Evolutionary conservation across 2,797 vertebrate species (phyloP), one percentile per base, ranked within the genome.

Genomic region (Nasua narica): DNA sequence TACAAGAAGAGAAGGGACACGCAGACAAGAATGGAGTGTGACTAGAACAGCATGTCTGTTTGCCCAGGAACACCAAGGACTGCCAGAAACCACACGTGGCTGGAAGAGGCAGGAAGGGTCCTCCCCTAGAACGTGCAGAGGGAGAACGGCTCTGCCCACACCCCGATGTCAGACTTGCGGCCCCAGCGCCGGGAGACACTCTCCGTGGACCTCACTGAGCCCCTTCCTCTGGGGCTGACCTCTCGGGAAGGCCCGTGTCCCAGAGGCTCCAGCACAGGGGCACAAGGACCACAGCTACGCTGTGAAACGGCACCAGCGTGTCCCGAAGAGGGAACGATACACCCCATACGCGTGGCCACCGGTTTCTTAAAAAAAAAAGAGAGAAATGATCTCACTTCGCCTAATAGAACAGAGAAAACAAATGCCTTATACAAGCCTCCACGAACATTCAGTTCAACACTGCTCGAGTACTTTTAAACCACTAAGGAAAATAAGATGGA

Each of bases 71-170:
- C 2, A 0, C 32, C 32, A 19, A 54, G 16, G 37, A 7, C 16
- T n/a, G 6, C 37, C 1, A 9, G 90, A 0, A 35, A 18, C 23
- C 65, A 32, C 23, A 2, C 0, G 72, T 35, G 15, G 12, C 54
- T 25, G 25, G 32, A 32, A 18, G 27, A 23, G 9, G 13, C 27
- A 18, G 40, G 27, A 27, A 37, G 15, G 29, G 0, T 9, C 4
- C 13, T 25, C 29, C 13, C 19, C 12, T 3, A 4, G 58, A 72
- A 14, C 23, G 21, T 19, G 29, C 7, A 0, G 15, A 43, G 7
- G 50, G 25, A 40, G 13, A 0, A 0, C 0, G 19, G n/a, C 23
- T 27, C 32, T n/a, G 40, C 15, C n/a, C 8, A 23, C 0, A 1
- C 32, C 6, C 5, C 25, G 13, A 23, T 7, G 48, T 3, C 37